These are phyloP conservation scores for Lytechinus pictus DNA, from an alignment of 35 echinoderm and acorn worm genomes.

Conservation along the genomic window DNA sequence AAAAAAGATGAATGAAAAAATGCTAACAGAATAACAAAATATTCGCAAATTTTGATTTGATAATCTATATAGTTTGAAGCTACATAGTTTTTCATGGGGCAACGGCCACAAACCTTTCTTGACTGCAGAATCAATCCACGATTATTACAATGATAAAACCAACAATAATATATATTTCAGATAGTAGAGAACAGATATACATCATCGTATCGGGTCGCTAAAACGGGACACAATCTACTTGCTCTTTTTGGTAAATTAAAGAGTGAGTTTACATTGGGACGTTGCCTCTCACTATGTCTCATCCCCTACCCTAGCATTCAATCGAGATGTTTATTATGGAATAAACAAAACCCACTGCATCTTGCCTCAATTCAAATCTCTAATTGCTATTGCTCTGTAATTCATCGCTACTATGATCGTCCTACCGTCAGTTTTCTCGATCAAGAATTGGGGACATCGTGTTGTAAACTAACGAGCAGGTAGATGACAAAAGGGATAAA, in stretches of 20 bases:
- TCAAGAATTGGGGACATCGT: neutral
- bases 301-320: neutral
- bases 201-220: constrained; percentile 24
- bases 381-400: constrained; percentile 53
- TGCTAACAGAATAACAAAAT: too few relatives aligned
- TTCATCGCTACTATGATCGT: constrained; percentile 37
- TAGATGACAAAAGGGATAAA: constrained; percentile 2
- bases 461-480: constrained; percentile 8
- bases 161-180: neutral
- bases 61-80: too few relatives aligned
- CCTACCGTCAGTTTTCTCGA: constrained; percentile 9
- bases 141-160: neutral
- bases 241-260: constrained; percentile 10
- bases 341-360: constrained; percentile 1
- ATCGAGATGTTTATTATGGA: constrained; percentile 27
- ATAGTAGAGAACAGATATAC: neutral
- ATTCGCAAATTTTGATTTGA: too few relatives aligned
- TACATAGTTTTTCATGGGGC: too few relatives aligned
- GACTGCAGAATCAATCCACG: neutral
- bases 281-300: constrained; percentile 37
- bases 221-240: constrained; percentile 1
- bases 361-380: neutral
- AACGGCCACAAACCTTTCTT: neutral
- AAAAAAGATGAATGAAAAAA: too few relatives aligned
- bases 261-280: constrained; percentile 35